Base-by-base conservation (phyloP, 2,113 vertebrate genomes). In the Scomber colias region DNA sequence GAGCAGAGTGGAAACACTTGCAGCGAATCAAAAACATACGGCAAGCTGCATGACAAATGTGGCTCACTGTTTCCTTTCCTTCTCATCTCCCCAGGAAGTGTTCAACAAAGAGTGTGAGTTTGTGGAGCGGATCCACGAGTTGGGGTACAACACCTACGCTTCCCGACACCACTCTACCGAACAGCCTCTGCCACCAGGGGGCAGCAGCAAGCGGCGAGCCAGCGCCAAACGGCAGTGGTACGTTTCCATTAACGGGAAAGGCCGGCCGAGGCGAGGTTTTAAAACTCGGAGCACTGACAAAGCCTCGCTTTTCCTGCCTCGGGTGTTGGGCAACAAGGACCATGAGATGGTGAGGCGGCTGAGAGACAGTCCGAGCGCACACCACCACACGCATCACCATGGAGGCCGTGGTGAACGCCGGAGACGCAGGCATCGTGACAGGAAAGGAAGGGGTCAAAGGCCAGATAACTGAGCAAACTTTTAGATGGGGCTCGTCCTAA, bases 91-190 rank as follows among this genome's bases (percentile, higher is more conserved):
- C 0, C 92, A 99, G 98, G 97, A 98, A 72, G 94, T 56, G 27
- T 99, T 98, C 84, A 98, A 93, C 16, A 89, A 94, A 0, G 98
- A 99, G 81, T 99, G 98, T 8, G 97, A 99, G 93, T 99, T 99
- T 0, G 95, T 99, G 90, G 98, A 99, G 92, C 93, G 98, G 48
- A 97, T 99, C 85, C 97, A 98, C 0, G 98, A 99, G 81, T 60
- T 99, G 81, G 98, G 98, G 2, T 99, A 99, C 75, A 99, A 98
- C 91, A 99, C 98, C 0, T 99, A 99, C 0, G 97, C 98, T 0
- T 99, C 98, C 0, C 96, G 96, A 3, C 94, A 95, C 86, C 96
- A 97, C 89, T 93, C 94, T 27, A 97, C 96, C 0, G 93, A 95
- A 44, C 95, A 96, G 44, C 91, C 89, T 3, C 67, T 72, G 40